Base-by-base conservation (phyloP, 1,140 invertebrate genomes). In the Octopus bimaculoides region DNA sequence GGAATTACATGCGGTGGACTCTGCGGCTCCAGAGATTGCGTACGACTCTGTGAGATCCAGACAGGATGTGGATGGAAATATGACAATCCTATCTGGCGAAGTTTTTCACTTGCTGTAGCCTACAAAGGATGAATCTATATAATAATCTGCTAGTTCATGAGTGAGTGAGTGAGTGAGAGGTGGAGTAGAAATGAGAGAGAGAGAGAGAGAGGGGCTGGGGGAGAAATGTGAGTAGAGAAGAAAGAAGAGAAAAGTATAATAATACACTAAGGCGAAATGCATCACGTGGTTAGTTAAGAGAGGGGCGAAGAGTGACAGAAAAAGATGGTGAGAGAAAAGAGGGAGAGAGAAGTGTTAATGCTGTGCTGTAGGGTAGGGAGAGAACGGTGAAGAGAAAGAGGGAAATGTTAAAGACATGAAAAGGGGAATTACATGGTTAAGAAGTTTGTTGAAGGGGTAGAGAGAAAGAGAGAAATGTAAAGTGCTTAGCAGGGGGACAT, bases 51-150 rank as follows among this genome's bases (percentile, higher is more conserved):
- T 54, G 85, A 88, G 55, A 91, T 84, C 82, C 87, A 86, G 52
- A 91, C 87, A 8, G 89, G 87, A 78, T 90, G 89, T 5, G 89
- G 88, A 80, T 89, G 88, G 54, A 87, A 66, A 78, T 90, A 86
- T 8, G 88, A 89, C 52, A 90, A 80, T 9, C 89, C 89, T 77
- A 85, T 87, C 83, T 90, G 87, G 74, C 89, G 81, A 20, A 90
- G 83, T 55, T 82, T 83, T 80, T 90, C 89, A 85, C 89, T 88
- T 8, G 87, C 86, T 84, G 89, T 86, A 79, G 89, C 89, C 88
- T 89, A 52, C 73, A 17, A 17, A 75, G 0, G 52, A 75, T 41
- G 6, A 75, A 75, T 52, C 20, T 41, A 53, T 41, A 52, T 20
- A 52, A 17, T 12, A 61, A 61, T 61, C 9, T 12, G 9, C 9